phyloP scores from a whole-genome alignment of 2,113 vertebrate genomes.

The Antechinus flavipes region DNA sequence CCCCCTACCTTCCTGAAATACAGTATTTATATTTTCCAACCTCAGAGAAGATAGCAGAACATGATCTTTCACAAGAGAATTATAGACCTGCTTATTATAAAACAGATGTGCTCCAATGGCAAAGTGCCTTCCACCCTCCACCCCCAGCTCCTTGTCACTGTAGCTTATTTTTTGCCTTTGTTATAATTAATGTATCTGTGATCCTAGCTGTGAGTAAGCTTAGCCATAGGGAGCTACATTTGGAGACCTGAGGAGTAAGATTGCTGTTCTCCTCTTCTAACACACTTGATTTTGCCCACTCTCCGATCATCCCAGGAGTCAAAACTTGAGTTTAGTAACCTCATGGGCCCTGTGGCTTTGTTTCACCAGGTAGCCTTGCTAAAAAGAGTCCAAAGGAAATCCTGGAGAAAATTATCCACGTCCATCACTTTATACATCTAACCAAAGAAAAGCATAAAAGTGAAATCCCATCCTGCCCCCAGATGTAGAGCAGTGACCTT shows the following conservation, averaged over 20 bases:
- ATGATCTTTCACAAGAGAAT: slow-evolving; percentile 79
- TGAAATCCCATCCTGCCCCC: slow-evolving; percentile 70
- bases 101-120: slow-evolving; percentile 81
- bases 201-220: neutral
- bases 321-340: neutral
- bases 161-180: slow-evolving; percentile 36
- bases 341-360: slow-evolving; percentile 34
- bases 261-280: slow-evolving; percentile 9
- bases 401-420: slow-evolving; percentile 57
- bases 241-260: slow-evolving; percentile 39
- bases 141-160: slow-evolving; percentile 62
- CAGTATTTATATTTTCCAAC: slow-evolving; percentile 76
- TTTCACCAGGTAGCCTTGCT: slow-evolving; percentile 57
- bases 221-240: slow-evolving; percentile 30
- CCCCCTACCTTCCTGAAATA: slow-evolving; percentile 62
- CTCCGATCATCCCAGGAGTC: neutral
- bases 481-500: slow-evolving; percentile 48
- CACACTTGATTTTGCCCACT: neutral
- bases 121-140: slow-evolving; percentile 81
- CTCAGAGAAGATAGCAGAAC: slow-evolving; percentile 71
- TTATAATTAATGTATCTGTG: slow-evolving; percentile 47
- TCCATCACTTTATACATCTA: slow-evolving; percentile 49
- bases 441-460: slow-evolving; percentile 64
- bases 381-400: slow-evolving; percentile 38
- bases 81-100: slow-evolving; percentile 74